Percentiles rank a stretch among this genome's conserved stretches.
Conservation (phyloP, 2,888 invertebrate genomes). For the Drosophila vallismaia region DNA sequence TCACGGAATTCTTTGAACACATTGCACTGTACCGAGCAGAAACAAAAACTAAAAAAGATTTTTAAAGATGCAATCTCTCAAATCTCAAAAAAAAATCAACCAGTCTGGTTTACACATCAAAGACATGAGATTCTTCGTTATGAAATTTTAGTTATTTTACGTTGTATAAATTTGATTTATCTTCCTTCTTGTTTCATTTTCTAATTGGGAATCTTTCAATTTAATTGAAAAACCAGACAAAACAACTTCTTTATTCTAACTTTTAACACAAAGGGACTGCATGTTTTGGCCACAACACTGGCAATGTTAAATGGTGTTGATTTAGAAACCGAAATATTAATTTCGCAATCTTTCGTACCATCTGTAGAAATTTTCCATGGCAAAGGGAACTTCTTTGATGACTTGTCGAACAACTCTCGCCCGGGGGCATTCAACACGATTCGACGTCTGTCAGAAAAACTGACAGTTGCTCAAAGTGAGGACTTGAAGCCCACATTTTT, state of each 20-base stretch:
- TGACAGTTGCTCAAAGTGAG: slow-evolving; percentile 45
- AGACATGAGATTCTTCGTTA: background rate
- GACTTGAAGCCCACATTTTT: slow-evolving; percentile 13
- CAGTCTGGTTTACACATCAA: background rate
- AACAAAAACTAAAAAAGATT: background rate
- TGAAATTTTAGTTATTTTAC: background rate
- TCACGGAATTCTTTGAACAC: slow-evolving; percentile 1
- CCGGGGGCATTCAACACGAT: slow-evolving; percentile 37
- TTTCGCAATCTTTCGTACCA: background rate
- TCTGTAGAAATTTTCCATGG: slow-evolving; percentile 6
- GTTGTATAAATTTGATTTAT: background rate
- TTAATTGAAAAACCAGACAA: background rate
- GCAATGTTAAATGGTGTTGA: too few species aligned
- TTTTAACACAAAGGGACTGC: too few species aligned
- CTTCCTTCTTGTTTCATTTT: background rate
- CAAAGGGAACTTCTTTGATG: background rate
- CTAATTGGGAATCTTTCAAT: background rate
- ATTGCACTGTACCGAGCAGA: background rate
- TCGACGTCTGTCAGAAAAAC: slow-evolving; percentile 47
- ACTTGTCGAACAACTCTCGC: slow-evolving; percentile 18
- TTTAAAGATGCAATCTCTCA: slow-evolving; percentile 1
- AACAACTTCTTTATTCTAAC: too few species aligned
- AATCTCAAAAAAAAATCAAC: background rate
- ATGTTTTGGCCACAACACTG: too few species aligned
- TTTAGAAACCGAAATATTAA: background rate